These are phyloP conservation scores for Empidonax alnorum DNA, from an alignment of 2,113 vertebrate genomes.

Conservation along the genomic window DNA sequence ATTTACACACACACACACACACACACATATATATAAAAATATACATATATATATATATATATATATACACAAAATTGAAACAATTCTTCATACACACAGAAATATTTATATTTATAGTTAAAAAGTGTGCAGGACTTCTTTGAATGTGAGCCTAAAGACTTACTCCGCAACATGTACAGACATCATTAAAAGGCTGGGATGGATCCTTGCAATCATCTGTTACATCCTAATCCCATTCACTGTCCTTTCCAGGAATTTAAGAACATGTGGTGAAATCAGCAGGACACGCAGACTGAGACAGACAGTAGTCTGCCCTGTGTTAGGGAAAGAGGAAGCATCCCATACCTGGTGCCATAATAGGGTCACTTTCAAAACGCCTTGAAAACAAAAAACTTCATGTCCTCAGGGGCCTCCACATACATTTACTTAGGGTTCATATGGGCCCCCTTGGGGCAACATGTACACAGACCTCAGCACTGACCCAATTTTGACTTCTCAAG, in stretches of 20 bases:
- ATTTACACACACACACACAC: not conserved
- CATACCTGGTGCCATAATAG: rapidly evolving
- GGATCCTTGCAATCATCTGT: not conserved
- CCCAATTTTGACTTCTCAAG: not conserved
- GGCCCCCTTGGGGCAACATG: not conserved
- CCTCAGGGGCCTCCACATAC: not conserved
- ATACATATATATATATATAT: not conserved
- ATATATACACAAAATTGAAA: not conserved
- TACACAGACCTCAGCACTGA: not conserved
- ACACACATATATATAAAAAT: not conserved
- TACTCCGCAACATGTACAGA: not conserved
- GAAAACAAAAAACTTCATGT: not conserved
- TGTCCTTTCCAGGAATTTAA: not conserved
- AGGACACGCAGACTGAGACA: not conserved
- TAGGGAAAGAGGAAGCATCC: not conserved
- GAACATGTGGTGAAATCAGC: not conserved
- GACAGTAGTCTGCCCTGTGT: not conserved
- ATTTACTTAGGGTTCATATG: not conserved
- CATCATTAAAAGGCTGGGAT: not conserved
- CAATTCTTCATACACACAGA: not conserved
- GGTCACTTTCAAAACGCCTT: not conserved
- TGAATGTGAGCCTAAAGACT: not conserved
- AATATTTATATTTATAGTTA: not conserved
- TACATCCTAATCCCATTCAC: not conserved
- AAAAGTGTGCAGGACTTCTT: not conserved